Evolutionary conservation across 2,113 vertebrate species (phyloP).

Genomic region (Strigops habroptila): DNA sequence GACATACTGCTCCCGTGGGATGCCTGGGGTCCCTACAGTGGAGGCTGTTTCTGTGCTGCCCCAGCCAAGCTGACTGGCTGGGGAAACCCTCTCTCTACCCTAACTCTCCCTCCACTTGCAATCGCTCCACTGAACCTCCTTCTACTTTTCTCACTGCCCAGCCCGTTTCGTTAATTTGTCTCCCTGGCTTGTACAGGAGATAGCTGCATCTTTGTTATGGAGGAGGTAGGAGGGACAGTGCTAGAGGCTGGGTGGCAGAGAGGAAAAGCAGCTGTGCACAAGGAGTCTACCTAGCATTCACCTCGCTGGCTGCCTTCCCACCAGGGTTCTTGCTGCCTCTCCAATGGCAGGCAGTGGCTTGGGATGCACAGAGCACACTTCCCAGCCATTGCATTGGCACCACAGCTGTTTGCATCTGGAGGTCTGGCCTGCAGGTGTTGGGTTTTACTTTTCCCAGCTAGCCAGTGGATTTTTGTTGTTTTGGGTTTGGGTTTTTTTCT

Average conservation of each 20-base stretch:
- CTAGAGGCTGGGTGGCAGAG: background rate
- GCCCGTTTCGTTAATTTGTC: background rate
- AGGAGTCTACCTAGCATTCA: background rate
- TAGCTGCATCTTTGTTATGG: background rate
- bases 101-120: background rate
- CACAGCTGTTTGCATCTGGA: background rate
- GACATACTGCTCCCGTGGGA: background rate
- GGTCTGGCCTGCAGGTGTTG: background rate
- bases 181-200: accelerated
- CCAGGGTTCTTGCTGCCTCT: background rate
- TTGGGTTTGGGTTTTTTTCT: background rate
- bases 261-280: background rate
- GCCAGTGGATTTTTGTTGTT: background rate
- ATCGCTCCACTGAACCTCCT: background rate
- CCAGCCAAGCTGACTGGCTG: background rate
- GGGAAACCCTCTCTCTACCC: background rate
- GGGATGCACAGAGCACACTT: background rate
- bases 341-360: background rate
- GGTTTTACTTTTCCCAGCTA: background rate
- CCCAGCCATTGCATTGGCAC: background rate
- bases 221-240: background rate
- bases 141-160: background rate
- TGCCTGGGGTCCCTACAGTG: background rate
- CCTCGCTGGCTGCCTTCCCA: accelerated
- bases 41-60: background rate